Percentiles rank a stretch among this genome's conserved stretches.
Conservation (phyloP, 1,140 invertebrate genomes). For the Acyrthosiphon pisum region DNA sequence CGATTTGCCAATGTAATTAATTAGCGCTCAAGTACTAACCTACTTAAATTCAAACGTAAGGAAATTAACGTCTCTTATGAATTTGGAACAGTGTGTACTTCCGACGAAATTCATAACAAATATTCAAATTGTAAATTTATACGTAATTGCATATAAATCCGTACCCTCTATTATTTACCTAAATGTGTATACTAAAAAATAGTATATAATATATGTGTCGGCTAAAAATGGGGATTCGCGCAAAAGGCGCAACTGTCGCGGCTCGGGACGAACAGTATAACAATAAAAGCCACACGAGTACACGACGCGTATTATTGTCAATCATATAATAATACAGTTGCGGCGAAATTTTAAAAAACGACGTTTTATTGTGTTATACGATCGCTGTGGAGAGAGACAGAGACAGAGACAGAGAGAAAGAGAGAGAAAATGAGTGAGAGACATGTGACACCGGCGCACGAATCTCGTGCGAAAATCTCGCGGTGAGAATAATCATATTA, state of each 20-base stretch:
- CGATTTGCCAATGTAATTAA: no score
- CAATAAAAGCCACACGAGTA: not conserved
- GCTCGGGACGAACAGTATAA: not conserved
- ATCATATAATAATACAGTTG: not conserved
- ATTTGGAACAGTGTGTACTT: no score
- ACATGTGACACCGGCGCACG: not conserved
- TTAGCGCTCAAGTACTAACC: no score
- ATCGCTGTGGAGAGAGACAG: not conserved
- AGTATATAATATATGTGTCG: not conserved
- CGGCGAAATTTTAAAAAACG: not conserved
- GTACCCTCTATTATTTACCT: no score
- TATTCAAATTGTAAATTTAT: no score
- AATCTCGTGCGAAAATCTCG: conserved; percentile 53
- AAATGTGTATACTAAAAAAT: no score
- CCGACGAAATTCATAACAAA: no score
- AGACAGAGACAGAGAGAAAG: not conserved
- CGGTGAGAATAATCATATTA: not conserved
- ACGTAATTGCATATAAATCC: no score
- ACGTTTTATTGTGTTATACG: not conserved
- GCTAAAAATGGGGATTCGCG: not conserved
- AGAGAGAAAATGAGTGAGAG: not conserved
- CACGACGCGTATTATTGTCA: not conserved
- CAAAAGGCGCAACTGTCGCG: no score
- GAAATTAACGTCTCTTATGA: no score
- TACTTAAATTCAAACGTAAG: no score